These are phyloP conservation scores for Scaptomyza reducta DNA, from an alignment of 2,888 invertebrate species.

Conservation along the genomic window DNA sequence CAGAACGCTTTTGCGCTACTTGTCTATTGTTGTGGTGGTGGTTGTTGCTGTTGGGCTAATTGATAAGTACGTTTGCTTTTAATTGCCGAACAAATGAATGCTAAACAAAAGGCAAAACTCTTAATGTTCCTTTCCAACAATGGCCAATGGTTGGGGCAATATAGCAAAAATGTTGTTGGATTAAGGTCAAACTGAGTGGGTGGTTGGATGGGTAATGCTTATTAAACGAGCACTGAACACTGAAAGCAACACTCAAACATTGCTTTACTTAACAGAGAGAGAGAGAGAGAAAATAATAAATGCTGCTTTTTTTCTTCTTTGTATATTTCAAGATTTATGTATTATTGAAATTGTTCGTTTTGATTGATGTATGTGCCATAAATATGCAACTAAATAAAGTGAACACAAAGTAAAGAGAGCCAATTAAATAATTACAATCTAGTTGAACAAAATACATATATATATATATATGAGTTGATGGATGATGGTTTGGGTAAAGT, in stretches of 20 bases:
- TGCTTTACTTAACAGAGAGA: too few relatives aligned
- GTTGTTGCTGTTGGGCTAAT: slow-evolving; percentile 8
- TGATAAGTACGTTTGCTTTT: slow-evolving; percentile 17
- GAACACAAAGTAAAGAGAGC: neutral
- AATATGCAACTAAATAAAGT: slow-evolving; percentile 12
- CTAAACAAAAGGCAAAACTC: neutral
- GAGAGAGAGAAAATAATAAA: neutral
- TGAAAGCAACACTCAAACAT: neutral
- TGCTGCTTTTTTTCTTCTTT: neutral
- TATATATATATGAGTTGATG: too few relatives aligned
- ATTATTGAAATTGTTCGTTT: slow-evolving; percentile 11
- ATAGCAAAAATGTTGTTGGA: too few relatives aligned
- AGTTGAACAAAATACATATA: neutral
- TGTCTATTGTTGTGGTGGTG: neutral
- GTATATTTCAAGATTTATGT: slow-evolving; percentile 5
- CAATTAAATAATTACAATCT: slow-evolving; percentile 42
- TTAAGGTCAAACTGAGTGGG: neutral
- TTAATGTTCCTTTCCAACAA: neutral
- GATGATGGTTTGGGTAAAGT: slow-evolving; percentile 25
- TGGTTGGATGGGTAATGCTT: neutral
- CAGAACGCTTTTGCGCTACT: slow-evolving; percentile 2
- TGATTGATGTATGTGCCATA: slow-evolving; percentile 39
- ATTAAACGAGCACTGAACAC: slow-evolving; percentile 1
- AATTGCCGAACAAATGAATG: slow-evolving; percentile 5
- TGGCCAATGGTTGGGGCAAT: neutral